Evolutionary conservation across 2,888 invertebrate species (phyloP).

Genomic region (Dryobotodes eremita): DNA sequence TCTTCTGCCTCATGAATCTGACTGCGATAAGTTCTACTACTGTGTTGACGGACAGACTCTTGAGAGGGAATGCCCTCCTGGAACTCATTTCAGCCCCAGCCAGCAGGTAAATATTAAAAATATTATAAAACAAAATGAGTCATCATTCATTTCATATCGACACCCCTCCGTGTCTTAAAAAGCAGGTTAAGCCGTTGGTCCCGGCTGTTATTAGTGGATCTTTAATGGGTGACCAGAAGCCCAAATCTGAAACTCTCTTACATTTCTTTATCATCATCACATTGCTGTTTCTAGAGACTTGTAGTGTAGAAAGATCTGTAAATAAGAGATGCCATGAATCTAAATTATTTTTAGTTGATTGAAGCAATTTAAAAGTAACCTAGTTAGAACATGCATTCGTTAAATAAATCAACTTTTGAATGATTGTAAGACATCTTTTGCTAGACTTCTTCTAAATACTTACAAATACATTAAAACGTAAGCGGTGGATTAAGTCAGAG

Average conservation of each 20-base stretch:
- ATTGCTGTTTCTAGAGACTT: background rate
- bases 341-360: background rate
- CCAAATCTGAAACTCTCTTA: too few relatives aligned
- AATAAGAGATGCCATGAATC: background rate
- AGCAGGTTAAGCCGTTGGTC: background rate
- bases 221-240: background rate
- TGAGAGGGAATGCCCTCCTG: constrained; percentile 55
- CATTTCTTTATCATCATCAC: background rate
- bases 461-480: background rate
- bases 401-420: background rate
- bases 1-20: constrained; percentile 69
- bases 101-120: constrained; percentile 39
- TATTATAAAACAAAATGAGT: background rate
- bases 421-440: background rate
- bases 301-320: background rate
- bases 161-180: background rate
- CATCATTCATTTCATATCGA: background rate
- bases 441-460: background rate
- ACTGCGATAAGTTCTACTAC: constrained; percentile 66
- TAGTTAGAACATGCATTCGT: background rate
- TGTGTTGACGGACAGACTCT: constrained; percentile 63
- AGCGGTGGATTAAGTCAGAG: too few relatives aligned
- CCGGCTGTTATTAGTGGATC: background rate
- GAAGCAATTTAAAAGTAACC: background rate
- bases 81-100: constrained; percentile 65